These are phyloP conservation scores for Corythornis madagascariensis DNA, from an alignment of 2,113 vertebrate genomes.

Conservation along the genomic window DNA sequence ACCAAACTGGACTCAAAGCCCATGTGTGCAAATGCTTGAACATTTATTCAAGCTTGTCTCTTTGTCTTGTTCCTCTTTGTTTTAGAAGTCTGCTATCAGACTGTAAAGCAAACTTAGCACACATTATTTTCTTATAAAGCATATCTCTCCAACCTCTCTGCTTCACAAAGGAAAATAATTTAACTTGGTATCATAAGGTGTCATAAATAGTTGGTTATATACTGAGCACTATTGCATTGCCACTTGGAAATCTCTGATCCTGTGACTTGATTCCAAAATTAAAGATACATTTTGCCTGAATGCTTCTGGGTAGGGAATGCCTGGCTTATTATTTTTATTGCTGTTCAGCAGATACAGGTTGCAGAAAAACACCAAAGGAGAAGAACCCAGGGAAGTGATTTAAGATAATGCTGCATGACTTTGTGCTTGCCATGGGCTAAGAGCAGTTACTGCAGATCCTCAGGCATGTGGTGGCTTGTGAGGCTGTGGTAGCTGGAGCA, in stretches of 20 bases:
- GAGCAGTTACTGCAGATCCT: neutral
- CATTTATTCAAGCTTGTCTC: neutral
- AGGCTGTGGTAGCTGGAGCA: neutral
- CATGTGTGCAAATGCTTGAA: neutral
- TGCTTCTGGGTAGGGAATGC: neutral
- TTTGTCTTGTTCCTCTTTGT: neutral
- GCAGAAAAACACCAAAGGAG: conserved; percentile 37
- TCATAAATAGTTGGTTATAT: neutral
- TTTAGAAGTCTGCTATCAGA: neutral
- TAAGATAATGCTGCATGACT: conserved; percentile 29
- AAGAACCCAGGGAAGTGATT: conserved; percentile 40
- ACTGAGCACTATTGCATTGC: neutral
- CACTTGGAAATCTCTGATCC: neutral
- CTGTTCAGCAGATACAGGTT: neutral
- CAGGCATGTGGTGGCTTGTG: conserved; percentile 54
- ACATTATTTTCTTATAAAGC: neutral
- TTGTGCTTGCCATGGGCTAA: conserved; percentile 38
- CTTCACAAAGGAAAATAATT: neutral
- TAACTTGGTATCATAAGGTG: neutral
- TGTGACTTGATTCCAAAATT: neutral
- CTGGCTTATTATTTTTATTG: neutral
- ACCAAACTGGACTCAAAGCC: neutral
- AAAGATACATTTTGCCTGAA: neutral
- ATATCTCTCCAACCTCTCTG: neutral
- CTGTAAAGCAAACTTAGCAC: neutral